Evolutionary conservation across 1,140 invertebrate genomes (phyloP).

Genomic region (Plodia interpunctella): DNA sequence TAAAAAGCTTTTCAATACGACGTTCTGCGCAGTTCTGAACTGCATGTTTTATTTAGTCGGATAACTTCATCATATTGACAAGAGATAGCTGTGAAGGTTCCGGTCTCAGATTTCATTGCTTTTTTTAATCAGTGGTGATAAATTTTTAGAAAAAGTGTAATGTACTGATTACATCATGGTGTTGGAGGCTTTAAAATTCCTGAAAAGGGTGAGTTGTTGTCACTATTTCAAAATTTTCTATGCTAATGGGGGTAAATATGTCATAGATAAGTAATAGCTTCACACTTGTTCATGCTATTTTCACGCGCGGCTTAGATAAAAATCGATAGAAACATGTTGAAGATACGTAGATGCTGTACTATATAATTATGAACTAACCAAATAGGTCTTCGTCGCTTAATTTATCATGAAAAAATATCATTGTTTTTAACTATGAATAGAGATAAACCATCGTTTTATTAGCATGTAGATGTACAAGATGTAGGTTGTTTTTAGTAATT

Average conservation of each 20-base stretch:
- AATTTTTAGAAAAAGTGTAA: slow-evolving; percentile 21
- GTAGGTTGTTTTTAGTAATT: too few relatives aligned
- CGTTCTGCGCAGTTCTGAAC: neutral
- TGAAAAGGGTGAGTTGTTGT: slow-evolving; percentile 33
- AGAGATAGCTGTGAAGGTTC: slow-evolving; percentile 23
- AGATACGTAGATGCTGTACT: too few relatives aligned
- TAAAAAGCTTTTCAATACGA: slow-evolving; percentile 16
- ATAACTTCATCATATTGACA: slow-evolving; percentile 36
- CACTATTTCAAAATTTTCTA: neutral
- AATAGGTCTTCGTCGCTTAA: too few relatives aligned
- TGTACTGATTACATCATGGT: slow-evolving; percentile 21
- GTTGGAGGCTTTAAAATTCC: slow-evolving; percentile 20
- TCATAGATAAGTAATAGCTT: neutral
- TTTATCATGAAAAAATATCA: too few relatives aligned
- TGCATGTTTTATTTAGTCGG: slow-evolving; percentile 23
- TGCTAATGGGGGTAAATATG: neutral
- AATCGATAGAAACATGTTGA: neutral
- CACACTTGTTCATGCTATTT: neutral
- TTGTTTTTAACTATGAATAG: too few relatives aligned
- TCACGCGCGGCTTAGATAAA: neutral
- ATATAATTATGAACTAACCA: too few relatives aligned
- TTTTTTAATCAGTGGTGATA: slow-evolving; percentile 16
- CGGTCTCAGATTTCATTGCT: slow-evolving; percentile 26
- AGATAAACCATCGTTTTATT: too few relatives aligned
- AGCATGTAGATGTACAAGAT: too few relatives aligned